Evolutionary conservation across 2,113 vertebrate species (phyloP).

Genomic region (Panthera leo): DNA sequence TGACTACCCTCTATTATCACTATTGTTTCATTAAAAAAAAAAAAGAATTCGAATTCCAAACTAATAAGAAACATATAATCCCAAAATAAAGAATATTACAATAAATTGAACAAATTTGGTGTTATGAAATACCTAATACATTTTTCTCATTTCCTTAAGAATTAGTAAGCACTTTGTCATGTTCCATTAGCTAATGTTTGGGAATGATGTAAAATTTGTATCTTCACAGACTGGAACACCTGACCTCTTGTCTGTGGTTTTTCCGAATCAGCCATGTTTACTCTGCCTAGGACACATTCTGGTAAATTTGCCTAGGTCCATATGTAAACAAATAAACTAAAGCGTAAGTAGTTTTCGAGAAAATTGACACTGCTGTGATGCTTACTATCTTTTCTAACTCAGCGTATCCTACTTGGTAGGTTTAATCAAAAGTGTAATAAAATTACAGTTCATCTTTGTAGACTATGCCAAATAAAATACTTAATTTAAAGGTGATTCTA

Average conservation of each 20-base stretch:
- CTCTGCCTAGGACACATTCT: background rate
- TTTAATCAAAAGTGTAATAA: background rate
- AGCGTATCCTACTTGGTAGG: background rate
- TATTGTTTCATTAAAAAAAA: slow-evolving; percentile 10
- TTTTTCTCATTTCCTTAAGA: background rate
- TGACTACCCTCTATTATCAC: background rate
- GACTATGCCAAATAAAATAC: background rate
- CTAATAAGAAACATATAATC: background rate
- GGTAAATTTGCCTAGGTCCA: background rate
- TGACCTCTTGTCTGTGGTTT: background rate
- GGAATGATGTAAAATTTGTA: background rate
- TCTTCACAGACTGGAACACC: background rate
- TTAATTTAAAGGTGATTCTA: slow-evolving; percentile 21
- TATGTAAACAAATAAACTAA: background rate
- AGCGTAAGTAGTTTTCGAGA: background rate
- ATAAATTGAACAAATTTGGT: background rate
- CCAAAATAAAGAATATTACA: background rate
- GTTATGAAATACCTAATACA: background rate
- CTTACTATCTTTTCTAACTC: background rate
- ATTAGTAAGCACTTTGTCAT: background rate
- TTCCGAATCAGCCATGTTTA: background rate
- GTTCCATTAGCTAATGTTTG: background rate
- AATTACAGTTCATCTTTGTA: background rate
- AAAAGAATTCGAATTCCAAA: background rate
- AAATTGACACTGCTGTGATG: background rate